Evolutionary conservation across 2,888 invertebrate genomes (phyloP), one percentile per base, ranked within the genome.

Genomic region (Meiosimyza decipiens): DNA sequence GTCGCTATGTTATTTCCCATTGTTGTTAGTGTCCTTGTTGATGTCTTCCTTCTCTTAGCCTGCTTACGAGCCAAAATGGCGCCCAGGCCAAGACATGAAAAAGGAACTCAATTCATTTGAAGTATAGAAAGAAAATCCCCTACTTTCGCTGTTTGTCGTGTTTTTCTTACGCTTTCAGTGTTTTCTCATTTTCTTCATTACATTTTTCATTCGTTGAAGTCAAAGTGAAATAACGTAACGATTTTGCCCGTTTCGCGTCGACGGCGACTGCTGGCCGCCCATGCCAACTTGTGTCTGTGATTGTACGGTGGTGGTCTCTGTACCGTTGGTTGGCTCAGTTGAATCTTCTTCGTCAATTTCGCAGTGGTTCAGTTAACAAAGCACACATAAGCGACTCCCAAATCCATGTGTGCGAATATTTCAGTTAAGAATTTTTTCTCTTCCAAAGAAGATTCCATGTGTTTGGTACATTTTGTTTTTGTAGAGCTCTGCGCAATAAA

Each of bases 321-420:
- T 40, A 15, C 12, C 49, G 12, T 16, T n/a, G 16, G 47, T 9
- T 63, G 33, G 13, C 40, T 47, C 15, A 12, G n/a, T 40, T 62
- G 9, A 15, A 40, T n/a, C 33, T 40, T 33, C 15, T n/a, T 18
- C 59, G 6, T n/a, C 59, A 59, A 16, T 59, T 59, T 71, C 65
- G 71, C 71, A 77, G 75, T 73, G 76, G 73, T 78, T 76, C 74
- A 55, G 64, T 72, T 71, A 72, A 65, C 70, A 73, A 76, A 75
- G 73, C 75, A 71, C 75, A 71, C 71, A 63, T 75, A 73, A 76
- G 69, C 74, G 71, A 76, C 74, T 75, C 73, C 73, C 71, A 74
- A 75, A 74, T 74, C 73, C 71, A 59, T 72, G 71, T 59, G 62
- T 74, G 55, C 59, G 66, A 49, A 51, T 64, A 40, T 66, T 55